Evolutionary conservation across 2,113 vertebrate genomes (phyloP), one percentile per base, ranked within the genome.

Genomic region (Mungos mungo): DNA sequence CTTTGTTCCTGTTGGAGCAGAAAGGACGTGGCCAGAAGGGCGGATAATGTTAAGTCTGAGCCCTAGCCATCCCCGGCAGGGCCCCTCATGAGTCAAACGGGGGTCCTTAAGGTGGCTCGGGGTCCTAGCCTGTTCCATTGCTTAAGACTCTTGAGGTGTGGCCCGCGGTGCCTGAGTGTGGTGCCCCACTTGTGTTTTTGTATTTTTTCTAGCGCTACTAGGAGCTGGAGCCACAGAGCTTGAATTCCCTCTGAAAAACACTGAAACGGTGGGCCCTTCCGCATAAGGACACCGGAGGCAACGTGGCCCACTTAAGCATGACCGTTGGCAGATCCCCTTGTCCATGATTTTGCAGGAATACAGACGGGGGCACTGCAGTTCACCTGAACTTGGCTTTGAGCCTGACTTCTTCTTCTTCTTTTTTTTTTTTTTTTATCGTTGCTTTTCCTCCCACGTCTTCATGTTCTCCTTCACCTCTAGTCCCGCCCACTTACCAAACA

Each of bases 191-290:
- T 74, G 69, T 90, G 89, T 80, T 91, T 91, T 38, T 93, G 89
- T 96, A 14, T 93, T 57, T 93, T 80, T 93, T 90, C 94, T 93
- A 88, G 92, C 19, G 25, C 94, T 69, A 12, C 92, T 97, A 89
- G 83, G 95, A 96, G 69, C 92, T 96, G 76, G 92, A 96, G 81
- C 77, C 83, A 29, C 96, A 94, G 90, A 95, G 93, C 83, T 98
- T 81, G 96, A 88, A 54, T 89, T 50, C 12, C 72, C 83, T 81
- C 90, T 92, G 91, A 66, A 88, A 94, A 96, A 54, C 66, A 66
- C 93, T 88, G 85, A 71, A 12, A 35, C 41, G 50, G 77, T 72
- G 92, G 92, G 74, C 68, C 60, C 82, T 81, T 79, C 89, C 93
- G 96, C 84, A 19, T 69, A 66, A 84, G 90, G 90, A 63, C 35